Conservation (phyloP, 1,140 invertebrate species). For the Harlomillsia oculata region DNA sequence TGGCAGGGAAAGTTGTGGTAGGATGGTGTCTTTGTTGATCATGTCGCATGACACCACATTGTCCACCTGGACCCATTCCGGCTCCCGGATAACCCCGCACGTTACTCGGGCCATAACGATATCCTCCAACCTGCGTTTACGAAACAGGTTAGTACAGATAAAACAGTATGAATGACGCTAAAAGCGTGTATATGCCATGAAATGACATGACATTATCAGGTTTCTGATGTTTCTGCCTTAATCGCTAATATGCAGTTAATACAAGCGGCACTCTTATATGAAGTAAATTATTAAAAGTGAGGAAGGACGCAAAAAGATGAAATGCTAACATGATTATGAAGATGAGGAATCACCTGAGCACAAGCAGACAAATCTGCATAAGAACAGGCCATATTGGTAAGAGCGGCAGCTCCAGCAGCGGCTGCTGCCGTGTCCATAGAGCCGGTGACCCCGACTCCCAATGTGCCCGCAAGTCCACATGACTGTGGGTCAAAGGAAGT, state of each 20-base stretch:
- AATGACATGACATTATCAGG: too few relatives aligned
- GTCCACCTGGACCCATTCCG: constrained; percentile 34
- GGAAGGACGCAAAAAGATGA: too few relatives aligned
- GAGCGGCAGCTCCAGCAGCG: constrained; percentile 47
- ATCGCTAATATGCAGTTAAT: too few relatives aligned
- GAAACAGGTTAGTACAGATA: too few relatives aligned
- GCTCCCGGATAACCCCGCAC: constrained; percentile 30
- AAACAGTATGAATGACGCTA: too few relatives aligned
- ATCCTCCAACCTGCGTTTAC: constrained; percentile 30
- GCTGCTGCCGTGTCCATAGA: constrained; percentile 55
- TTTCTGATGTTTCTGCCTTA: too few relatives aligned
- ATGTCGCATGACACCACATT: constrained; percentile 36
- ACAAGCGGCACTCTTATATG: too few relatives aligned
- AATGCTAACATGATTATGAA: too few relatives aligned
- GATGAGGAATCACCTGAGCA: constrained; percentile 64
- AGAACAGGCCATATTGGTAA: constrained; percentile 60
- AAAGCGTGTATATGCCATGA: too few relatives aligned
- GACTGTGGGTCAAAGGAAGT: constrained; percentile 35
- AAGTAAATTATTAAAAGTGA: too few relatives aligned
- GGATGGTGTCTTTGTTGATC: constrained; percentile 37
- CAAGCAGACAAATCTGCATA: constrained; percentile 75
- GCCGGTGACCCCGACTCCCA: constrained; percentile 33
- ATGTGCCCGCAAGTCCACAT: constrained; percentile 32
- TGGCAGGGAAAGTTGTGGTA: constrained; percentile 32
- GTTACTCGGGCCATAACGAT: constrained; percentile 32